Percentiles rank a stretch among this genome's conserved stretches.
Conservation (phyloP, 2,888 invertebrate genomes). For the Drosophila mettleri region DNA sequence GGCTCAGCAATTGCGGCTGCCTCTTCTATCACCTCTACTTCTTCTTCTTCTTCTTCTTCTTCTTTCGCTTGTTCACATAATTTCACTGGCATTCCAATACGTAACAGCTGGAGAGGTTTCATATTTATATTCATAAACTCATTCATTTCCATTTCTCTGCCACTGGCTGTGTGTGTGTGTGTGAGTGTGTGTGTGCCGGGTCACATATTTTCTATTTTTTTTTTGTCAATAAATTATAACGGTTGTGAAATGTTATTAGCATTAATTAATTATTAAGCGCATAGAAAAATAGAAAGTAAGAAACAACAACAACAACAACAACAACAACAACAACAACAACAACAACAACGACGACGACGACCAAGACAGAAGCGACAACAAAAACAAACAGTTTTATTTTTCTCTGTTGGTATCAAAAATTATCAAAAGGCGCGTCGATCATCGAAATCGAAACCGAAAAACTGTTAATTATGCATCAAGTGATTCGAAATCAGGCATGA, state of each 20-base stretch:
- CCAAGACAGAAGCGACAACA: too few relatives aligned
- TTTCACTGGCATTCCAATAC: constrained; percentile 70
- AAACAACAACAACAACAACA: constrained; percentile 9
- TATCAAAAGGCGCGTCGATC: not conserved
- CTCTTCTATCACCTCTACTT: constrained; percentile 9
- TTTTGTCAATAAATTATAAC: constrained; percentile 80
- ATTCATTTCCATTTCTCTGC: constrained; percentile 54
- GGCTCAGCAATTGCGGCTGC: constrained; percentile 5
- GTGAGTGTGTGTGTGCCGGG: constrained; percentile 5
- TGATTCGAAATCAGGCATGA: constrained; percentile 4
- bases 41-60: constrained; percentile 5
- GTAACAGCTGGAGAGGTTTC: constrained; percentile 41
- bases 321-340: constrained; percentile 9
- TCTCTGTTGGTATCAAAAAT: constrained; percentile 39
- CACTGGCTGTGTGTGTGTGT: not conserved
- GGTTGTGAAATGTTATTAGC: constrained; percentile 82
- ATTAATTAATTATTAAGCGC: constrained; percentile 82
- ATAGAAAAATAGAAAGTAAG: constrained; percentile 81
- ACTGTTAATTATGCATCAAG: constrained; percentile 13
- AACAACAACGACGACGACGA: constrained; percentile 11
- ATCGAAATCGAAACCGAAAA: constrained; percentile 16
- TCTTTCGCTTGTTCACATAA: constrained; percentile 43
- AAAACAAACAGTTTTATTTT: constrained; percentile 9
- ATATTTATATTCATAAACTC: constrained; percentile 35
- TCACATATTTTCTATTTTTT: constrained; percentile 72